Conservation (phyloP, 2,888 invertebrate species). For the Yponomeuta sedellus region DNA sequence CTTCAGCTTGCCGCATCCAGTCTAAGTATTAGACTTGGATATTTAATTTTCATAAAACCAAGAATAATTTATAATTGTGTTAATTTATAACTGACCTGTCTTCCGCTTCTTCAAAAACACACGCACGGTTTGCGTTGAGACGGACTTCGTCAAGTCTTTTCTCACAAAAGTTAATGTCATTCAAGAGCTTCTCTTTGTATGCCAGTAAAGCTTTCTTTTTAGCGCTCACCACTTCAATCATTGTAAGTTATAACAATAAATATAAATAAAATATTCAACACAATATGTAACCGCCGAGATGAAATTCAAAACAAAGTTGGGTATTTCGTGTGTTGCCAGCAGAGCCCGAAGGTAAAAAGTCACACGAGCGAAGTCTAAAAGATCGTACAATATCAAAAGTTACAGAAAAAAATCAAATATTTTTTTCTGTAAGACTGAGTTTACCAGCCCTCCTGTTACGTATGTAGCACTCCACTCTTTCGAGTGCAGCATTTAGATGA, state of each 20-base stretch:
- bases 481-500: no score
- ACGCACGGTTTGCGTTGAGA: slow-evolving; percentile 9
- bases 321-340: not conserved
- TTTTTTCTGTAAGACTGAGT: no score
- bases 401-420: no score
- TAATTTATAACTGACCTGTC: slow-evolving; percentile 33
- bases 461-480: no score
- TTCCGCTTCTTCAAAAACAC: slow-evolving; percentile 20
- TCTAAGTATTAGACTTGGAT: no score
- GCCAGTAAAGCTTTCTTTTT: slow-evolving; percentile 28
- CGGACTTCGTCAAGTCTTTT: slow-evolving; percentile 40
- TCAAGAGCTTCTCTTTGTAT: slow-evolving; percentile 42
- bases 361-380: no score
- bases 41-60: no score
- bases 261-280: not conserved
- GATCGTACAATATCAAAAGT: no score
- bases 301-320: not conserved
- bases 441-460: no score
- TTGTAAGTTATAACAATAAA: slow-evolving; percentile 5
- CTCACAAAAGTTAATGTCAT: slow-evolving; percentile 47
- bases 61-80: not conserved
- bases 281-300: not conserved
- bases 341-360: no score
- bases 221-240: slow-evolving; percentile 10
- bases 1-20: no score